Evolutionary conservation across 2,888 invertebrate species (phyloP).

Genomic region (Microplitis manilae): DNA sequence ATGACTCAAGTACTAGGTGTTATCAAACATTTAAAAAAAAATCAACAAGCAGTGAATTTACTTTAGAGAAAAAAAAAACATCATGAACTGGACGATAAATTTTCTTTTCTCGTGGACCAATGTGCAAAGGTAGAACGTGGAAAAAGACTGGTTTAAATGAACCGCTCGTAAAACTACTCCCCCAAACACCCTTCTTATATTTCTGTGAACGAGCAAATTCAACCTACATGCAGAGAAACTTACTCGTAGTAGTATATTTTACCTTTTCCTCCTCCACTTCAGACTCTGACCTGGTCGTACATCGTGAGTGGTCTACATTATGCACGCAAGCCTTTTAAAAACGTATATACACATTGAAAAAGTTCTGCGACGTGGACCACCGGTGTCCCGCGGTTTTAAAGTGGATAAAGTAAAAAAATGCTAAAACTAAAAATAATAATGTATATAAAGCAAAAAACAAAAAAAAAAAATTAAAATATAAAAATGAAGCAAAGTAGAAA

Average conservation of each 20-base stretch:
- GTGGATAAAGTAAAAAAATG: conserved; percentile 35
- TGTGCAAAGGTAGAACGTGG: conserved; percentile 7
- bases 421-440: conserved; percentile 20
- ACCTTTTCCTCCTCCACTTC: conserved; percentile 37
- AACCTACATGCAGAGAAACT: conserved; percentile 44
- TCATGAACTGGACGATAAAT: conserved; percentile 34
- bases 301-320: conserved; percentile 56
- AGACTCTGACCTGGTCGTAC: conserved; percentile 41
- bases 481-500: conserved; percentile 23
- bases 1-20: not conserved
- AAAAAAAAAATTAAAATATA: conserved; percentile 32
- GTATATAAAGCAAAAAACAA: conserved; percentile 30
- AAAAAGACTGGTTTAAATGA: conserved; percentile 44
- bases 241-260: conserved; percentile 17
- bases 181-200: conserved; percentile 47
- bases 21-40: conserved; percentile 1
- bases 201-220: conserved; percentile 58
- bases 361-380: conserved; percentile 50
- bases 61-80: conserved; percentile 1
- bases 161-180: conserved; percentile 48
- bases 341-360: conserved; percentile 59
- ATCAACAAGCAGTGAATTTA: not conserved
- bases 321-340: conserved; percentile 58
- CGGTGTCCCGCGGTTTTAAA: conserved; percentile 36
- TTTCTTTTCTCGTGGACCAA: conserved; percentile 23